Conservation (phyloP, 2,888 invertebrate genomes). For the Gastracanthus pulcherrimus region DNA sequence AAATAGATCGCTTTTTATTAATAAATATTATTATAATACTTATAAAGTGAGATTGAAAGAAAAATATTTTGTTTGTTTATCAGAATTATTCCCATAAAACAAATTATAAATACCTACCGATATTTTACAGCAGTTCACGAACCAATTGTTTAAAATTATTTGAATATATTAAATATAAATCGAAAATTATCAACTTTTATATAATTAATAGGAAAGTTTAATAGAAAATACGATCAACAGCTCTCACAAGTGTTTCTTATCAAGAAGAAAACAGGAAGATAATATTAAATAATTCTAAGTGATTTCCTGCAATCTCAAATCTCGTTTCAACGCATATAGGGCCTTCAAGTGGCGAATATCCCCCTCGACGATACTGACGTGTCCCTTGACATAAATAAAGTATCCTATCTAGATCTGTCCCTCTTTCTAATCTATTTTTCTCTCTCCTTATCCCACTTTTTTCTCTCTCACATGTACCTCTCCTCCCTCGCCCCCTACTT, state of each 20-base stretch:
- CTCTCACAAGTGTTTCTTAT: background rate
- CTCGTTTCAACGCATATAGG: background rate
- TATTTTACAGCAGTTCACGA: too few relatives aligned
- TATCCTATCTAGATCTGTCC: conserved; percentile 28
- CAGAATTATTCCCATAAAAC: too few relatives aligned
- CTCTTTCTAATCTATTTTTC: background rate
- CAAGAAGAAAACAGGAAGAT: background rate
- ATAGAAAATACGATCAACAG: background rate
- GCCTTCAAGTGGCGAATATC: background rate
- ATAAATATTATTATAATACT: too few relatives aligned
- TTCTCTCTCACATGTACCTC: background rate
- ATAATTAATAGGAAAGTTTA: background rate
- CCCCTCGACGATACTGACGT: background rate
- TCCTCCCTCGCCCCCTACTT: background rate
- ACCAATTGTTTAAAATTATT: too few relatives aligned
- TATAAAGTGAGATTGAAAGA: too few relatives aligned
- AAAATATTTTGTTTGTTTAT: too few relatives aligned
- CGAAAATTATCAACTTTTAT: too few relatives aligned
- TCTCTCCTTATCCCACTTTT: background rate
- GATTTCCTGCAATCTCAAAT: conserved; percentile 19
- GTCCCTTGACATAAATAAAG: conserved; percentile 35
- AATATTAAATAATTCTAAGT: conserved; percentile 24
- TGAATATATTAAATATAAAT: too few relatives aligned
- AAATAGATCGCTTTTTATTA: too few relatives aligned
- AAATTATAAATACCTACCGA: too few relatives aligned